These are phyloP conservation scores for Crotalus helleri DNA, from an alignment of 2,113 vertebrate species.

Conservation along the genomic window DNA sequence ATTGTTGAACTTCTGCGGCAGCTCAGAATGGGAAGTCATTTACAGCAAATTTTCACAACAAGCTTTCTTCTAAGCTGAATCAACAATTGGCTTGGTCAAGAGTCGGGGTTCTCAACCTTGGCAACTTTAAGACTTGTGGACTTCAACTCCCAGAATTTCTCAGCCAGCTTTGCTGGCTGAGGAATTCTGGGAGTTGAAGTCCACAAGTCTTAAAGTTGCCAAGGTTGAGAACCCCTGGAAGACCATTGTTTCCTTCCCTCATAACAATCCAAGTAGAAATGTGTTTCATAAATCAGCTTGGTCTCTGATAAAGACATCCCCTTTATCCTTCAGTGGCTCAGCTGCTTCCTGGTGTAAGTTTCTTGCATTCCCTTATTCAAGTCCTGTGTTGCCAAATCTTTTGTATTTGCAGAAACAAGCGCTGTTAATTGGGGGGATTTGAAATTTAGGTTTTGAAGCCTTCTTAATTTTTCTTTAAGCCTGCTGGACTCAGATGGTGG, in stretches of 20 bases:
- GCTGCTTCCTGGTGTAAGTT: not conserved
- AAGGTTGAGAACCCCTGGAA: no score
- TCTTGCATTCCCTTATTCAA: not conserved
- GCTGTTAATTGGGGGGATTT: not conserved
- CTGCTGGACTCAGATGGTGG: constrained; percentile 10
- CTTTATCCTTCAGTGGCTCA: not conserved
- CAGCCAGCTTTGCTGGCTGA: no score
- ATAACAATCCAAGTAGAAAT: not conserved
- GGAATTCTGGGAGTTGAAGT: no score
- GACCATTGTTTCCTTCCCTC: not conserved
- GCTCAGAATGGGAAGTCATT: not conserved
- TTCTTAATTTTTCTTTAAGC: constrained; percentile 9
- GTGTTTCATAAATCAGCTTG: not conserved
- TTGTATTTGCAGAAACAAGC: constrained; percentile 6
- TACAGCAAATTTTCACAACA: not conserved
- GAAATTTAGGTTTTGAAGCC: constrained; percentile 2
- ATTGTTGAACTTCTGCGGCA: not conserved
- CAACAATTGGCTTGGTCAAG: not conserved
- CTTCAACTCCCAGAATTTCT: no score
- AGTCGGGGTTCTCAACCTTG: no score
- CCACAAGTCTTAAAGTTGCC: no score
- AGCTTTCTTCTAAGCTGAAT: not conserved
- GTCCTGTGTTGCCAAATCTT: not conserved
- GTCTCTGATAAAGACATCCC: not conserved
- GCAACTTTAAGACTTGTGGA: no score